Evolutionary conservation across 2,888 invertebrate genomes (phyloP), one percentile per base, ranked within the genome.

Genomic region (Malthinus seriepunctatus): DNA sequence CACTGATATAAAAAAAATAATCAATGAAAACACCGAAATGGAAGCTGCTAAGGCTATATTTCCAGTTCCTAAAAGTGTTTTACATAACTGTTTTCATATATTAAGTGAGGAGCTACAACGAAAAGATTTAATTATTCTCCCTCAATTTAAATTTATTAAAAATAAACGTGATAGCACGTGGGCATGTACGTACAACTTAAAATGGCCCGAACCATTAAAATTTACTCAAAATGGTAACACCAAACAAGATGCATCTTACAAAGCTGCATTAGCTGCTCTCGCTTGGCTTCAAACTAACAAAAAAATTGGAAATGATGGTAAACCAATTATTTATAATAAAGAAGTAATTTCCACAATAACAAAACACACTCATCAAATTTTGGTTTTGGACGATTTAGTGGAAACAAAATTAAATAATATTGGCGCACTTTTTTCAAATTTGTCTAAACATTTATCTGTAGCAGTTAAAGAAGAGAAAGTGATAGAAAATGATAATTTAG

Each of bases 161-260:
- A 54, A 60, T 11, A 76, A 74, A 56, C 68, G 63, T 42, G 54
- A 45, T 8, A 23, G 35, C 8, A 76, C 75, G 8, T 88, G 87
- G 87, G 75, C 70, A 0, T 85, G 84, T 63, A 81, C 76, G 9
- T 84, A 84, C 57, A 67, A 75, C 1, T 74, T 87, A 61, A 70
- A 76, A 33, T 88, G 88, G 87, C 88, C 88, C 0, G 80, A 81
- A 65, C 76, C 80, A 48, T 75, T 76, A 7, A 80, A 81, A 63
- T 84, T 88, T 77, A 78, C 81, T 66, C 76, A 79, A 75, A 73
- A 73, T 61, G 82, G 80, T 8, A 62, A 72, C 63, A 83, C 81
- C 37, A 88, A 88, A 76, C 77, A 79, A 0, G 75, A 77, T 33
- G 85, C 87, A 0, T 80, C 82, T 0, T 77, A 79, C 38, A 80